These are phyloP conservation scores for Furcula furcula DNA, from an alignment of 2,888 invertebrate species.

Conservation along the genomic window DNA sequence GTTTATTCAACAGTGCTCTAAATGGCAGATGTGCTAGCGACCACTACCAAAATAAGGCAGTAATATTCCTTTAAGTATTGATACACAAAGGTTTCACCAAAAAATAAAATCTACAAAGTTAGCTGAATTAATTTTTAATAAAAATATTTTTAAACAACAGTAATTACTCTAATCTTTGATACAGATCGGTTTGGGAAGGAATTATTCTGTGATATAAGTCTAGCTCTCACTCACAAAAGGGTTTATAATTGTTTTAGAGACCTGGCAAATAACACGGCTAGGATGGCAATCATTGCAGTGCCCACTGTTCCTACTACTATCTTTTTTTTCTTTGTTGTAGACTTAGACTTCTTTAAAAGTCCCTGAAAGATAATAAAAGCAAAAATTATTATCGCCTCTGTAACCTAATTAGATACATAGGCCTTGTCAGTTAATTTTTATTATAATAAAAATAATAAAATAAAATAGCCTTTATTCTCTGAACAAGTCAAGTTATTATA, in stretches of 20 bases:
- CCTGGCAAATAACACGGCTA: slow-evolving; percentile 56
- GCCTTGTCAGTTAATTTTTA: too few species aligned
- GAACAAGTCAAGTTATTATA: too few species aligned
- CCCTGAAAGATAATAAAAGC: slow-evolving; percentile 40
- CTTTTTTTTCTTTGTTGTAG: slow-evolving; percentile 51
- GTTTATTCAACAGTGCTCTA: too few species aligned
- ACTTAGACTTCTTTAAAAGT: slow-evolving; percentile 31
- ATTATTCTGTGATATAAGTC: not conserved
- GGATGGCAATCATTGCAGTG: slow-evolving; percentile 50
- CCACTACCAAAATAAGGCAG: too few species aligned
- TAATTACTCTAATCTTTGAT: not conserved
- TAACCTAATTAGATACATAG: too few species aligned
- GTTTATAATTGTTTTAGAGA: slow-evolving; percentile 51
- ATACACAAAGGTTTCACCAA: too few species aligned
- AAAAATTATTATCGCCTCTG: too few species aligned
- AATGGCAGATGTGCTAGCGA: too few species aligned
- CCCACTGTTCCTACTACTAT: slow-evolving; percentile 63
- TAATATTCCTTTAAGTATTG: too few species aligned
- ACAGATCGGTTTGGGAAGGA: not conserved
- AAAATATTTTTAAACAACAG: not conserved
- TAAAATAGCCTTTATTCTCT: too few species aligned
- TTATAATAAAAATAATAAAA: too few species aligned
- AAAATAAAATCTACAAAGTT: not conserved
- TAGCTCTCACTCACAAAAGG: not conserved
- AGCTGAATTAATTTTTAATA: not conserved